These are phyloP conservation scores for Cydia amplana DNA, from an alignment of 1,140 invertebrate genomes.

Conservation along the genomic window DNA sequence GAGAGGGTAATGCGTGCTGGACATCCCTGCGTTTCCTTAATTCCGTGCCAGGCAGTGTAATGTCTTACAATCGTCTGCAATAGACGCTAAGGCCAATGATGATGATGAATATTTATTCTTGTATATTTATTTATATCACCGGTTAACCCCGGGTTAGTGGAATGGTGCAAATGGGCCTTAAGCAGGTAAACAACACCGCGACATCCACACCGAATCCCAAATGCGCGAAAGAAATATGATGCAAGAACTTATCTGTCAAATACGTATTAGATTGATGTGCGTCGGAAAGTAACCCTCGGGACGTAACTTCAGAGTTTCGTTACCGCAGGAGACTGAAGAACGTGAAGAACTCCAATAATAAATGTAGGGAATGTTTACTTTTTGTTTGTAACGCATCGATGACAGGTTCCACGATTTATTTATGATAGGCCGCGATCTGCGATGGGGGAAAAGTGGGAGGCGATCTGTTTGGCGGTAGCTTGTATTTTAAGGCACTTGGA, in stretches of 20 bases:
- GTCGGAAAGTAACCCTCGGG: background rate
- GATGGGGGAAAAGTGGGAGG: background rate
- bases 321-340: background rate
- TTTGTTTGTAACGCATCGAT: constrained; percentile 22
- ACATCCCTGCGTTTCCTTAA: too few species aligned
- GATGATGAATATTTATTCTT: too few species aligned
- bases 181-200: too few species aligned
- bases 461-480: background rate
- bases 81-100: too few species aligned
- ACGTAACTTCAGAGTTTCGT: constrained; percentile 5
- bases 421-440: background rate
- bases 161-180: too few species aligned
- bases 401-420: constrained; percentile 2
- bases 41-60: too few species aligned
- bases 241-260: constrained; percentile 28
- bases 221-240: constrained; percentile 28
- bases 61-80: too few species aligned
- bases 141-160: too few species aligned
- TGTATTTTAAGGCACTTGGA: background rate
- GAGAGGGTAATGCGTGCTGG: too few species aligned
- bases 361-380: constrained; percentile 26
- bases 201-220: constrained; percentile 19
- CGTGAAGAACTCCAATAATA: background rate
- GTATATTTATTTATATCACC: too few species aligned
- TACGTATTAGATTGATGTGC: constrained; percentile 19